phyloP scores from a whole-genome alignment of 2,113 vertebrate genomes.

The Chlamydotis undulata region DNA sequence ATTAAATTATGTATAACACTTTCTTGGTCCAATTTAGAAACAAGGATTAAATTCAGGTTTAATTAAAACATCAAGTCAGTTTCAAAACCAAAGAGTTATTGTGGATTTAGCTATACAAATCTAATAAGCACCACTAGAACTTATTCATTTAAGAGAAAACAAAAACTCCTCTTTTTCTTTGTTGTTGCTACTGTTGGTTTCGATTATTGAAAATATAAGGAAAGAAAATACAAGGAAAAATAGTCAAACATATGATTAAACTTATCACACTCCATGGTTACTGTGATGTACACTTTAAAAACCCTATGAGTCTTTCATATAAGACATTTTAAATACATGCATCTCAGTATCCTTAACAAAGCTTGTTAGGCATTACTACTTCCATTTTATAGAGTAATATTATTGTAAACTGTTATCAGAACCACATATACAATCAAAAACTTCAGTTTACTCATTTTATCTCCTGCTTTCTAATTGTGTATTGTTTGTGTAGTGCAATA shows the following conservation, averaged over 20 bases:
- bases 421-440: not conserved
- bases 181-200: not conserved
- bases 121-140: not conserved
- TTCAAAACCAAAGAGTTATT: not conserved
- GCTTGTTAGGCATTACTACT: not conserved
- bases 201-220: not conserved
- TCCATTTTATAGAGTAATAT: not conserved
- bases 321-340: not conserved
- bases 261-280: not conserved
- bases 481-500: not conserved
- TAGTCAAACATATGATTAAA: not conserved
- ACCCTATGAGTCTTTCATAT: not conserved
- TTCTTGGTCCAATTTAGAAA: not conserved
- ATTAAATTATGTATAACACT: constrained; percentile 50
- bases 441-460: not conserved
- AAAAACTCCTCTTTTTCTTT: not conserved
- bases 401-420: not conserved
- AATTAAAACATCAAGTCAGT: constrained; percentile 17
- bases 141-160: not conserved
- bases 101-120: not conserved
- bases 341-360: not conserved
- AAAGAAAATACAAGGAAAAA: not conserved
- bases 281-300: not conserved
- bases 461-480: not conserved
- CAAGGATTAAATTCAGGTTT: constrained; percentile 6